Conservation (phyloP, 2,797 vertebrate genomes). For the Chelidonichthys spinosus region DNA sequence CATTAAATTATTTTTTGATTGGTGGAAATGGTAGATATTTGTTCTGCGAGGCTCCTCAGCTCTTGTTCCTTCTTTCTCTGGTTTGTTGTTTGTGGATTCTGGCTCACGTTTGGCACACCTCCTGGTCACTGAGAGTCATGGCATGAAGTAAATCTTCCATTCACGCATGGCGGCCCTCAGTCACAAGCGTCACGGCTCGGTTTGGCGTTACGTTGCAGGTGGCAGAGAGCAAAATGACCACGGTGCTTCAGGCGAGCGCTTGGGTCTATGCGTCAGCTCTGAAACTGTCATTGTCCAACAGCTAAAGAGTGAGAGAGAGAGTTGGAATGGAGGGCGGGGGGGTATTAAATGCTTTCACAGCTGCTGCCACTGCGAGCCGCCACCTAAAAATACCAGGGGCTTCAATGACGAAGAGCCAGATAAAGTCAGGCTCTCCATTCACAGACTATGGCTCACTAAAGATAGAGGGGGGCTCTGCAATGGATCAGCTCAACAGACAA, state of each 20-base stretch:
- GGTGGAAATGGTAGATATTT: constrained; percentile 2
- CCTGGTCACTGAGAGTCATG: constrained; percentile 3
- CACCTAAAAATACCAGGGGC: constrained; percentile 83
- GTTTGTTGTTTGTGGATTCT: constrained; percentile 9
- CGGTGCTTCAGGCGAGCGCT: constrained; percentile 23
- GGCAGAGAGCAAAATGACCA: constrained; percentile 47
- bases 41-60: constrained; percentile 4
- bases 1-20: constrained; percentile 2
- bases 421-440: constrained; percentile 81
- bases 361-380: constrained; percentile 77
- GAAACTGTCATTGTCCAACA: constrained; percentile 68
- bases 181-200: constrained; percentile 12
- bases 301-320: constrained; percentile 52
- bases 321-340: constrained; percentile 22
- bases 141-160: constrained; percentile 2
- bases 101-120: constrained; percentile 1
- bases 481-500: constrained; percentile 74
- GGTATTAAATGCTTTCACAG: constrained; percentile 82
- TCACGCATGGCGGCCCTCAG: not conserved
- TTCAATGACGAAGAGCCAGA: constrained; percentile 78
- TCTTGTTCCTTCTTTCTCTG: constrained; percentile 2
- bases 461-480: constrained; percentile 73
- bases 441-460: constrained; percentile 75
- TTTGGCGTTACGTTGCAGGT: constrained; percentile 27
- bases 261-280: constrained; percentile 40